Conservation (phyloP, 1,140 invertebrate species). For the Periplaneta americana region DNA sequence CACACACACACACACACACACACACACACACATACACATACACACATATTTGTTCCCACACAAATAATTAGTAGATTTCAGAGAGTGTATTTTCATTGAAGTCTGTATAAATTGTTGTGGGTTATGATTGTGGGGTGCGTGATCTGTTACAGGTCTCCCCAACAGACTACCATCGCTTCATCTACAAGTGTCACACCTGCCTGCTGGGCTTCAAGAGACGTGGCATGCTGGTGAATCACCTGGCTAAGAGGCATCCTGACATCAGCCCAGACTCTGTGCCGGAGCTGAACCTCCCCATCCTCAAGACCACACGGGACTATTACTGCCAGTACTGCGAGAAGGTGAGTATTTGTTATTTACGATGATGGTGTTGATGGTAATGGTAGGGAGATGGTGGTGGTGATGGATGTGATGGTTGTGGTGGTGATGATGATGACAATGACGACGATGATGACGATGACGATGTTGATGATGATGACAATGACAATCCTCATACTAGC, state of each 20-base stretch:
- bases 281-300: constrained; percentile 76
- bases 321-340: constrained; percentile 85
- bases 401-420: no score
- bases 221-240: constrained; percentile 81
- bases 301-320: constrained; percentile 73
- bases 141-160: constrained; percentile 47
- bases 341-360: constrained; percentile 30
- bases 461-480: no score
- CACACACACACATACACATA: no score
- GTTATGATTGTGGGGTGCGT: neutral
- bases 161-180: constrained; percentile 68
- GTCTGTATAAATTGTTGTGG: no score
- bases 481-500: no score
- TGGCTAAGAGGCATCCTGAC: constrained; percentile 78
- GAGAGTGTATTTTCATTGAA: no score
- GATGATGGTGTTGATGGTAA: neutral
- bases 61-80: no score
- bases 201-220: constrained; percentile 75
- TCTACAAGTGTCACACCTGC: constrained; percentile 78
- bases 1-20: no score
- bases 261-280: constrained; percentile 68
- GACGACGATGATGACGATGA: no score
- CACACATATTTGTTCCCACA: no score
- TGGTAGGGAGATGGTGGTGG: neutral
- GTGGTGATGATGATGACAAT: no score